These are phyloP conservation scores for Encarsia formosa DNA, from an alignment of 2,888 invertebrate genomes.

Conservation along the genomic window DNA sequence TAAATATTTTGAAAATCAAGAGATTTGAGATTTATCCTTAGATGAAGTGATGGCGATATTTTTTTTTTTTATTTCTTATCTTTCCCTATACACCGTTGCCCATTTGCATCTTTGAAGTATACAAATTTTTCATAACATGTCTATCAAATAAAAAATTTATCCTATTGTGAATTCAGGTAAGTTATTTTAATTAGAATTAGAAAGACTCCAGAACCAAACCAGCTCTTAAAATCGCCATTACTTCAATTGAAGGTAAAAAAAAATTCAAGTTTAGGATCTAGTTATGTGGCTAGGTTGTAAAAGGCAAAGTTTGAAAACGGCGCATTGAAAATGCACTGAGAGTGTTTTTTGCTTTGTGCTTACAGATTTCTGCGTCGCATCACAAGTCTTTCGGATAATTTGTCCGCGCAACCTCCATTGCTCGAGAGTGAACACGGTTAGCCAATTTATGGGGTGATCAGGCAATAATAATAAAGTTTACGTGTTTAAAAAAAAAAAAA, in stretches of 20 bases:
- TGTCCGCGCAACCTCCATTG: constrained; percentile 48
- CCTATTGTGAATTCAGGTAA: constrained; percentile 26
- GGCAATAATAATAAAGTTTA: constrained; percentile 19
- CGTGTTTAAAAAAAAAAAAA: constrained; percentile 27
- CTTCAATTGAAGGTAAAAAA: constrained; percentile 31
- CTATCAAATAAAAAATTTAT: background rate
- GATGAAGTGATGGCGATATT: constrained; percentile 43
- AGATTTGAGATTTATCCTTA: constrained; percentile 40
- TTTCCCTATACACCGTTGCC: background rate
- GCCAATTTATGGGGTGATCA: constrained; percentile 35
- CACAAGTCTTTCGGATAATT: constrained; percentile 48
- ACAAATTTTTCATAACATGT: too few relatives aligned
- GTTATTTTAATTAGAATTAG: too few relatives aligned
- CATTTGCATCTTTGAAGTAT: too few relatives aligned
- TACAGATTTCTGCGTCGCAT: constrained; percentile 52
- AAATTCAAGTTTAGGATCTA: constrained; percentile 34
- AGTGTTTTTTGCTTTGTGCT: constrained; percentile 52
- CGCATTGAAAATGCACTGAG: constrained; percentile 50
- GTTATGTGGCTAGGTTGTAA: constrained; percentile 44
- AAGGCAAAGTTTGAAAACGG: constrained; percentile 46
- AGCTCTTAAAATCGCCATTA: constrained; percentile 40
- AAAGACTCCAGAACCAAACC: background rate
- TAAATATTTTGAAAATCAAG: constrained; percentile 1
- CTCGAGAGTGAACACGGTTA: constrained; percentile 50
- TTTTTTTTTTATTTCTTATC: constrained; percentile 11